These are phyloP conservation scores for Drosophila pandora DNA, from an alignment of 1,140 invertebrate genomes.

Conservation along the genomic window DNA sequence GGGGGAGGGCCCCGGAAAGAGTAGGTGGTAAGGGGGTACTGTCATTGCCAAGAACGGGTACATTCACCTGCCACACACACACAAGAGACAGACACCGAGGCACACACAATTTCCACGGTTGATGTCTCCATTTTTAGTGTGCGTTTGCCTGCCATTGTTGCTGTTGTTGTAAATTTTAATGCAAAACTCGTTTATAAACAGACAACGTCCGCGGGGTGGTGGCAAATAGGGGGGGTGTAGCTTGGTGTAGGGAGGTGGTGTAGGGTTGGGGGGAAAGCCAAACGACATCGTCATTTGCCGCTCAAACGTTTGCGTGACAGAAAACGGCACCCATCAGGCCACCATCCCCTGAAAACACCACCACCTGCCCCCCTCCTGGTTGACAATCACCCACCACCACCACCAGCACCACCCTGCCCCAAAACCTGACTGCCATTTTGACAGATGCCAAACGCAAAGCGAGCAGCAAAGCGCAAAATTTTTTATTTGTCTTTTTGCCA, in stretches of 20 bases:
- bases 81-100: constrained; percentile 7
- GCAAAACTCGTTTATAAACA: constrained; percentile 69
- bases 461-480: constrained; percentile 67
- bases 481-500: constrained; percentile 67
- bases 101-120: constrained; percentile 15
- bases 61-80: constrained; percentile 58
- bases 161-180: constrained; percentile 69
- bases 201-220: constrained; percentile 15
- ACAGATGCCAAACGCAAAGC: constrained; percentile 74
- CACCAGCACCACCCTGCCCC: neutral
- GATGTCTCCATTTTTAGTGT: constrained; percentile 60
- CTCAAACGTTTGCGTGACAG: constrained; percentile 72
- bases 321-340: constrained; percentile 6
- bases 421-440: constrained; percentile 59
- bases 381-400: neutral
- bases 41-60: constrained; percentile 57
- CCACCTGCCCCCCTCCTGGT: constrained; percentile 5
- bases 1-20: neutral
- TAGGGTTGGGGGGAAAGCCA: constrained; percentile 13
- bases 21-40: constrained; percentile 14
- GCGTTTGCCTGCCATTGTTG: constrained; percentile 30
- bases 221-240: neutral
- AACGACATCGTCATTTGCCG: constrained; percentile 58
- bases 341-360: neutral
- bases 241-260: too few relatives aligned